These are phyloP conservation scores for Pontoporia blainvillei DNA, from an alignment of 2,113 vertebrate genomes.

Conservation along the genomic window DNA sequence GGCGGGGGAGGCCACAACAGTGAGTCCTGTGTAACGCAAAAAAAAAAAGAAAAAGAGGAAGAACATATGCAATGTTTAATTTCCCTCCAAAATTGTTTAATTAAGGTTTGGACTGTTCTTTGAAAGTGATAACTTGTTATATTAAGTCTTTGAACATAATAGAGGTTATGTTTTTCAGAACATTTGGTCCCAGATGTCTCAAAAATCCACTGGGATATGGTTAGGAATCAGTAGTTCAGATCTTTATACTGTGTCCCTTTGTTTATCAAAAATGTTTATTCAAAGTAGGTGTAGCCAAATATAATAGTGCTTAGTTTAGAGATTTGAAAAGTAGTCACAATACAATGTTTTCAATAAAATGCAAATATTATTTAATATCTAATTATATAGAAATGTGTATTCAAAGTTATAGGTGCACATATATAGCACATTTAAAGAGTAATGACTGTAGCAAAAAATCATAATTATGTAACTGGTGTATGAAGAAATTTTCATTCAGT, in stretches of 20 bases:
- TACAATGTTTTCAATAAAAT: not conserved
- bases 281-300: not conserved
- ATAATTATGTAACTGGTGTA: constrained; percentile 7
- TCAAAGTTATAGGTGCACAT: not conserved
- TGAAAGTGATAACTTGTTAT: not conserved
- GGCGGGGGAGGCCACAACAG: too few relatives aligned
- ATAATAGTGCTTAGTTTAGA: not conserved
- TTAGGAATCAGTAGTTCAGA: not conserved
- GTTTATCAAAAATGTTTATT: not conserved
- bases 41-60: too few relatives aligned
- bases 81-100: not conserved
- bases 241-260: not conserved
- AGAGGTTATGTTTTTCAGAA: not conserved
- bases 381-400: not conserved
- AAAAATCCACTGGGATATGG: not conserved
- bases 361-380: not conserved
- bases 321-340: not conserved
- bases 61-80: not conserved
- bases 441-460: not conserved
- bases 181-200: not conserved
- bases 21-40: too few relatives aligned
- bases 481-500: constrained; percentile 30
- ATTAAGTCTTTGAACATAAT: not conserved
- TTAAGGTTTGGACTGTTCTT: not conserved
- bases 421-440: not conserved